These are phyloP conservation scores for Trichogramma pretiosum DNA, from an alignment of 1,140 invertebrate genomes.

Conservation along the genomic window DNA sequence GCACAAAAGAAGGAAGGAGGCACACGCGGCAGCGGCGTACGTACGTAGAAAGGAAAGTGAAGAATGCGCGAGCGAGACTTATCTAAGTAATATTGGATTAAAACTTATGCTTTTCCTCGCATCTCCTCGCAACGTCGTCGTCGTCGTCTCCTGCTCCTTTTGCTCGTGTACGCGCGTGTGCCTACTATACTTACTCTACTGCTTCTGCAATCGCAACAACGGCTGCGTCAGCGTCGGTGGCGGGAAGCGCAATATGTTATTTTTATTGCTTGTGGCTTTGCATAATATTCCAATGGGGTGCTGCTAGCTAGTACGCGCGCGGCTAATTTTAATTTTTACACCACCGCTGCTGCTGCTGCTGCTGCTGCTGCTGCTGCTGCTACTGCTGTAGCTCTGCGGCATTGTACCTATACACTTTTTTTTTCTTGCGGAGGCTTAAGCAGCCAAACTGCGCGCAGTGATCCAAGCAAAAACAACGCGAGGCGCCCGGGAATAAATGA, in stretches of 20 bases:
- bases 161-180: no score
- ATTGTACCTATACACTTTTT: no score
- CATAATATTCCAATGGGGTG: constrained; percentile 43
- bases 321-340: constrained; percentile 48
- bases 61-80: constrained; percentile 28
- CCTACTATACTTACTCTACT: no score
- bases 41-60: constrained; percentile 4
- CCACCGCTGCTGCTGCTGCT: constrained; percentile 18
- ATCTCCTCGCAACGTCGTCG: no score
- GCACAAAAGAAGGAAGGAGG: constrained; percentile 48
- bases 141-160: no score
- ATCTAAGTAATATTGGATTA: constrained; percentile 47
- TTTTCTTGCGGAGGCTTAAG: constrained; percentile 7
- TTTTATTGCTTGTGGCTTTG: constrained; percentile 48
- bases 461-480: constrained; percentile 30
- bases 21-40: no score
- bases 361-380: background rate
- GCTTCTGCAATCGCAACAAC: no score
- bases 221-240: background rate
- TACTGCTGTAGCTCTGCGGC: background rate
- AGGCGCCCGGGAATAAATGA: constrained; percentile 11
- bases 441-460: constrained; percentile 26
- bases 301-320: constrained; percentile 19
- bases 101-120: constrained; percentile 42
- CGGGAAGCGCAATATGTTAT: constrained; percentile 47